These are phyloP conservation scores for Hoplodrina blanda DNA, from an alignment of 2,888 invertebrate genomes.

Conservation along the genomic window DNA sequence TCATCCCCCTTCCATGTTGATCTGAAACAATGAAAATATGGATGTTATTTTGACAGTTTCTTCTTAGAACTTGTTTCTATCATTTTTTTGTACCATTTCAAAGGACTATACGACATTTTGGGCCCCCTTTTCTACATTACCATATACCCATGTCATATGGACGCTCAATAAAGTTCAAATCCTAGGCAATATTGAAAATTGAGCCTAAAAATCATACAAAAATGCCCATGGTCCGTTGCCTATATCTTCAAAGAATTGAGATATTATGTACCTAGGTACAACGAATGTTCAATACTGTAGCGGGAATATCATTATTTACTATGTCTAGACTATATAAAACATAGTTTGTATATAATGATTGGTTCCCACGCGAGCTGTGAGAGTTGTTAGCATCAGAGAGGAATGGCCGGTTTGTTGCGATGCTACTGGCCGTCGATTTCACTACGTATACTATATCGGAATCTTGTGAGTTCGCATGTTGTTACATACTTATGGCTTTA, in stretches of 20 bases:
- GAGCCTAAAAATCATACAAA: no score
- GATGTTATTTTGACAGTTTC: conserved; percentile 2
- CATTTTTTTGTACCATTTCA: background rate
- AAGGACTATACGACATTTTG: background rate
- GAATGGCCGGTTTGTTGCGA: conserved; percentile 36
- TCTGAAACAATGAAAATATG: conserved; percentile 51
- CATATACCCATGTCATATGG: no score
- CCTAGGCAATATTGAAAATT: no score
- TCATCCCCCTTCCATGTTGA: conserved; percentile 58
- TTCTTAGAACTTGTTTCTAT: background rate
- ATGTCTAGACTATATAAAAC: conserved; percentile 30
- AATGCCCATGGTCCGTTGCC: background rate
- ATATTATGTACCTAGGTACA: background rate
- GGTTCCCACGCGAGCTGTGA: conserved; percentile 54
- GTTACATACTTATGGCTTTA: background rate
- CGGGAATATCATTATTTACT: background rate
- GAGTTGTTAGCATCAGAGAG: conserved; percentile 34
- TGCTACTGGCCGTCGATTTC: conserved; percentile 44
- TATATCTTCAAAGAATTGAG: background rate
- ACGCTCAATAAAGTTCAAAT: no score
- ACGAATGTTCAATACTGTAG: conserved; percentile 14
- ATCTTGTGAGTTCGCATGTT: conserved; percentile 31
- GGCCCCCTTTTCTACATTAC: no score
- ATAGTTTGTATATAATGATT: conserved; percentile 23
- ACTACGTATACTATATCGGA: conserved; percentile 40